Percentiles rank a stretch among this genome's conserved stretches.
These are phyloP conservation scores for Crax fasciolata DNA, from an alignment of 2,797 vertebrate species.

Conservation along the genomic window DNA sequence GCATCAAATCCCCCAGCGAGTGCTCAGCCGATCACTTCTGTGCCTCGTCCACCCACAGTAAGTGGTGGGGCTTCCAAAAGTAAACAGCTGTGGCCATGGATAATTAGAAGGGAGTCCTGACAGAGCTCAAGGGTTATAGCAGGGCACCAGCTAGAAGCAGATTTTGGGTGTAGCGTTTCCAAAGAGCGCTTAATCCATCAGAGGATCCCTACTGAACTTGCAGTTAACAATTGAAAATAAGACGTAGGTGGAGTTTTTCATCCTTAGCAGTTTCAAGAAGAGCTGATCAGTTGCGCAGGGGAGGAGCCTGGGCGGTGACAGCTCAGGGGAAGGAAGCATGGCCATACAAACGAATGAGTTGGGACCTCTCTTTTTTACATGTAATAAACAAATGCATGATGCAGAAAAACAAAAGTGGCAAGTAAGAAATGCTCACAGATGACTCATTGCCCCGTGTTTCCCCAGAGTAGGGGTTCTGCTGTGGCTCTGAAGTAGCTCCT, in stretches of 20 bases:
- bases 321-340: not conserved
- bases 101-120: not conserved
- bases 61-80: conserved; percentile 34
- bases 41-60: conserved; percentile 89
- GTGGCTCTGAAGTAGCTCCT: not conserved
- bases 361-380: not conserved
- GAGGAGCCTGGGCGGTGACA: not conserved
- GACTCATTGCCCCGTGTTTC: not conserved
- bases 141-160: not conserved
- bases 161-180: not conserved
- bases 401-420: not conserved
- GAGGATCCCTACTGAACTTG: not conserved
- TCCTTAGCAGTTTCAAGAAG: not conserved
- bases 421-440: not conserved
- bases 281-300: not conserved
- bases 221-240: not conserved
- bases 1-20: conserved; percentile 86
- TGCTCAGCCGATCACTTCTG: conserved; percentile 81
- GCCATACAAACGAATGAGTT: not conserved
- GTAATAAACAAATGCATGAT: not conserved
- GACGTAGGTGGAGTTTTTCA: not conserved
- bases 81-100: not conserved
- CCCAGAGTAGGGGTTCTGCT: not conserved
- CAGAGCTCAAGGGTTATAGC: not conserved
- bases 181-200: no score